These are phyloP conservation scores for Arge pagana DNA, from an alignment of 2,888 invertebrate genomes.

Conservation along the genomic window DNA sequence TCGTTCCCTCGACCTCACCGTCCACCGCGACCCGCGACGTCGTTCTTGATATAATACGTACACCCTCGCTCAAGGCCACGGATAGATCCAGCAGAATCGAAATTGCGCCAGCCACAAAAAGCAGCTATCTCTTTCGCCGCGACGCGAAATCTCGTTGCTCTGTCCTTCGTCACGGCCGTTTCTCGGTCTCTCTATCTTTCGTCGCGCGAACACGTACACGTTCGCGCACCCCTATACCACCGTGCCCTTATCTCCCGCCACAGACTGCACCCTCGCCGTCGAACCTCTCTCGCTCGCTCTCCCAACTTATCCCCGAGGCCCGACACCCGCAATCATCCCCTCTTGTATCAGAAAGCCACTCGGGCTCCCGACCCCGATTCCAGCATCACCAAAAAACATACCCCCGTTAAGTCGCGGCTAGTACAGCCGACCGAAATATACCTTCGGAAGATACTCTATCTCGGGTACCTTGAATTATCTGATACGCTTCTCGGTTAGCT, in stretches of 20 bases:
- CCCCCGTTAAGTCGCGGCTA: conserved; percentile 31
- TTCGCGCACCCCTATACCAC: conserved; percentile 22
- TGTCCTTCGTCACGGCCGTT: conserved; percentile 19
- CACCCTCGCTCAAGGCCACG: conserved; percentile 43
- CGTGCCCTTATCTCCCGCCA: conserved; percentile 52
- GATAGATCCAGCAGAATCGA: conserved; percentile 55
- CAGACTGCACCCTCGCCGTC: conserved; percentile 40
- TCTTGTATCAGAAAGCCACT: conserved; percentile 47
- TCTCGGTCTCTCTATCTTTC: conserved; percentile 23
- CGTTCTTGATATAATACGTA: conserved; percentile 19
- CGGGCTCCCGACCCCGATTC: conserved; percentile 31
- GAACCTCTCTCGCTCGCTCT: conserved; percentile 40
- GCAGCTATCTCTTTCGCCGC: conserved; percentile 37
- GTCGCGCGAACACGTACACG: conserved; percentile 19
- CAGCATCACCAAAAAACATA: not conserved
- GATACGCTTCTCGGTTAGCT: too few species aligned
- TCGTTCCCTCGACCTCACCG: not conserved
- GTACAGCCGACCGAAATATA: conserved; percentile 23
- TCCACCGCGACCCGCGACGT: too few species aligned
- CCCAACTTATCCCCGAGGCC: conserved; percentile 31
- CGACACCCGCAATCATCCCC: conserved; percentile 40
- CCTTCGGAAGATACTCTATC: not conserved
- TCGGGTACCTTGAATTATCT: too few species aligned
- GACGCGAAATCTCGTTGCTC: conserved; percentile 25
- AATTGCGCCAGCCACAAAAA: conserved; percentile 44